Evolutionary conservation across 1,140 invertebrate genomes (phyloP), one percentile per base, ranked within the genome.

Genomic region (Caerostris darwini): DNA sequence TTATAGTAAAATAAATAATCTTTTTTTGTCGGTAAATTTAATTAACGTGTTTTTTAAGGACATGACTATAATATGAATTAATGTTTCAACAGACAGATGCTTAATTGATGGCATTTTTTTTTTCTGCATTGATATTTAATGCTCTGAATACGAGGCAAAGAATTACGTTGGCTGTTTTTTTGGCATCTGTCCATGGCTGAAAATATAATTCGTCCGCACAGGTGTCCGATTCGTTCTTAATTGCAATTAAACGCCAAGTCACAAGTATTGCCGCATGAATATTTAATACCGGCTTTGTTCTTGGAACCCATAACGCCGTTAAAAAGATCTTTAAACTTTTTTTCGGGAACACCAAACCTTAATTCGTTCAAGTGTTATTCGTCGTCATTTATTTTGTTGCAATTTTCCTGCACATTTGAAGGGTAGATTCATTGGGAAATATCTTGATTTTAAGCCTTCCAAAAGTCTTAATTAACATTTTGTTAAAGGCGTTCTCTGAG

Each of bases 251-350:
- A 77, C 71, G 71, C 71, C 34, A 50, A 77, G 71, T 34, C 61
- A 64, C 71, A 77, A 77, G 71, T 53, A 77, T 77, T 77, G 34
- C 71, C 53, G 34, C 14, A 77, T 77, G 71, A 77, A 77, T 77
- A 77, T 77, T 77, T 77, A 77, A 77, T 77, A 77, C 71, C 71
- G 34, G 10, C 71, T 50, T 77, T 77, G 71, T 77, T 77, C 71
- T 77, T 77, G 71, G 71, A 77, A 50, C 19, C 34, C 34, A 34
- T 34, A 34, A 50, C 10, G 8, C 71, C 34, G 50, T 77, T 77
- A 77, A 77, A 77, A 77, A 53, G 71, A 34, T 8, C 50, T 50
- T 77, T 50, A 77, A 34, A 77, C 34, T 34, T 50, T 77, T 50
- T 50, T 77, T 50, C 4, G 71, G 53, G 71, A 34, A 12, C 19